phyloP scores from a whole-genome alignment of 2,113 vertebrate genomes.

The Ceyx cyanopectus region DNA sequence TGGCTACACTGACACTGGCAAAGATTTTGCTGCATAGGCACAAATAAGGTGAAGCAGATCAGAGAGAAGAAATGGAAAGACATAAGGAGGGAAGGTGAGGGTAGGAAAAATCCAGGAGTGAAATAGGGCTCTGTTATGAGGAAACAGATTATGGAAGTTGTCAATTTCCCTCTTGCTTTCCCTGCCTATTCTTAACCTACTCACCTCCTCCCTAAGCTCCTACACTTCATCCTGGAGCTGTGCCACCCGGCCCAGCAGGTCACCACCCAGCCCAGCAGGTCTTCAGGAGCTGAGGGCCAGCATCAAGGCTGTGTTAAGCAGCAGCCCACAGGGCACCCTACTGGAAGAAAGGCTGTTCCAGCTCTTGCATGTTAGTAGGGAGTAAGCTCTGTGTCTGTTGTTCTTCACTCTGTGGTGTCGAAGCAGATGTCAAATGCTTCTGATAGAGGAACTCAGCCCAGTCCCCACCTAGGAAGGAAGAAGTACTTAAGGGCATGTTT shows the following conservation, averaged over 20 bases:
- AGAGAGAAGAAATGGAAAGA: neutral
- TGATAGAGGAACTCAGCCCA: neutral
- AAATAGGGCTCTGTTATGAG: neutral
- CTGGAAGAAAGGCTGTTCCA: neutral
- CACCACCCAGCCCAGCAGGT: too few relatives aligned
- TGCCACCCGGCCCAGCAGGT: too few relatives aligned
- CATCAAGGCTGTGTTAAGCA: neutral
- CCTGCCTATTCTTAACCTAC: too few relatives aligned
- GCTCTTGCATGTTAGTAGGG: neutral
- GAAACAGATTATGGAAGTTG: neutral
- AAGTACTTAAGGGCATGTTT: neutral
- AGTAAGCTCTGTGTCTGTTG: neutral
- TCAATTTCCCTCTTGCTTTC: too few relatives aligned
- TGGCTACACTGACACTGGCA: neutral
- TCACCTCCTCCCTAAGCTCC: too few relatives aligned
- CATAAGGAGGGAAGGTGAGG: neutral
- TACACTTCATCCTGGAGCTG: too few relatives aligned
- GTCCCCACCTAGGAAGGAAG: neutral
- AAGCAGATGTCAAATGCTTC: neutral
- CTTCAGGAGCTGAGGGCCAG: neutral
- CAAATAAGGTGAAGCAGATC: neutral
- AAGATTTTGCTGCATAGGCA: neutral
- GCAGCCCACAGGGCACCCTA: neutral
- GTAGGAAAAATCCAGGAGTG: neutral
- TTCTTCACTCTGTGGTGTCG: neutral